A percentile compares a stretch with the other conserved stretches of the same genome.
These are phyloP conservation scores for Mercenaria mercenaria DNA, from an alignment of 1,140 invertebrate species.

Conservation along the genomic window DNA sequence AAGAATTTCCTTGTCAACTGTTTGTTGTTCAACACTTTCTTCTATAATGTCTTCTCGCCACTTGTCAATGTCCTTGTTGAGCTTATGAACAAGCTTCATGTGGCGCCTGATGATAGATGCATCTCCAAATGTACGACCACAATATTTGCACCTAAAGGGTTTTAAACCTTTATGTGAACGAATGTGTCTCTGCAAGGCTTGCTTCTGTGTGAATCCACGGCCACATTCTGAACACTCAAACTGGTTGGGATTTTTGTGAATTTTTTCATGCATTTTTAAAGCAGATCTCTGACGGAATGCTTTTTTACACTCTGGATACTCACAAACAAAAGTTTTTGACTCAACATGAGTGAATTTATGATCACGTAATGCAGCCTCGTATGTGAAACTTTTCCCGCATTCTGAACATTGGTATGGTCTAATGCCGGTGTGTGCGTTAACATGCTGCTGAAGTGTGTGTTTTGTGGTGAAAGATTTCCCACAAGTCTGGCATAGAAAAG, in stretches of 20 bases:
- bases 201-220: conserved; percentile 82
- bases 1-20: background rate
- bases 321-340: conserved; percentile 75
- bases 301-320: conserved; percentile 90
- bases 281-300: conserved; percentile 86
- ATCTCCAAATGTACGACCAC: conserved; percentile 88
- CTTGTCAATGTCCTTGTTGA: conserved; percentile 74
- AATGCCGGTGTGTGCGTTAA: conserved; percentile 78
- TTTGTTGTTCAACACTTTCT: background rate
- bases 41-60: conserved; percentile 79
- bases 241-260: conserved; percentile 75
- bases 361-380: conserved; percentile 78
- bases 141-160: conserved; percentile 90
- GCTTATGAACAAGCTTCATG: conserved; percentile 80
- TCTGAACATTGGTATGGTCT: conserved; percentile 78
- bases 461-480: conserved; percentile 81
- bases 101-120: conserved; percentile 81
- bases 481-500: conserved; percentile 78
- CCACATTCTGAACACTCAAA: conserved; percentile 80
- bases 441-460: conserved; percentile 77
- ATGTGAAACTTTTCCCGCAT: conserved; percentile 79
- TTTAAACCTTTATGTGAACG: conserved; percentile 97
- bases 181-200: conserved; percentile 89
- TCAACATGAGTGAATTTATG: conserved; percentile 77
- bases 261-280: conserved; percentile 80